phyloP scores from a whole-genome alignment of 2,113 vertebrate species.

The Montifringilla adamsi region DNA sequence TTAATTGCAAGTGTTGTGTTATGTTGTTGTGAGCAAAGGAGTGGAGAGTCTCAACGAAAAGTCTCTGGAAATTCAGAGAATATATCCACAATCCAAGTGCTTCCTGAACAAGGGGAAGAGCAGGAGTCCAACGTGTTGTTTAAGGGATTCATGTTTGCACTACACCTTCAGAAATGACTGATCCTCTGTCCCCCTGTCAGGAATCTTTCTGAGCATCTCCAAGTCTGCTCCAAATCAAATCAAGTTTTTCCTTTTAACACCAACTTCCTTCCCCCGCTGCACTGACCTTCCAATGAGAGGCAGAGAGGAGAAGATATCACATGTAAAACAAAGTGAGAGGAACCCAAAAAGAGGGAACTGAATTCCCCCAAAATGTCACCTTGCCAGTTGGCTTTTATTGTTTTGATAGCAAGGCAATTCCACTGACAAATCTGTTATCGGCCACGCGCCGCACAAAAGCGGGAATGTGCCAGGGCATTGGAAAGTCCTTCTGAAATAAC shows the following conservation, averaged over 20 bases:
- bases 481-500: neutral
- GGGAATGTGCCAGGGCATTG: neutral
- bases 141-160: neutral
- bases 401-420: slow-evolving; percentile 48
- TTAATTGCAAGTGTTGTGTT: slow-evolving; percentile 39
- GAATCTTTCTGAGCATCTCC: neutral
- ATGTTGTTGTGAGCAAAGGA: neutral
- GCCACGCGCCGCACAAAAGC: neutral
- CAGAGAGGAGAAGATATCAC: slow-evolving; percentile 25
- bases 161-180: neutral
- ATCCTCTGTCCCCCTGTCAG: neutral
- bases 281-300: slow-evolving; percentile 40
- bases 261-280: neutral
- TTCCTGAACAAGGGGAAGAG: neutral
- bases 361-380: slow-evolving; percentile 65
- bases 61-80: neutral
- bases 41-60: neutral
- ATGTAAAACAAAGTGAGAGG: slow-evolving; percentile 41
- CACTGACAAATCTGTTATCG: slow-evolving; percentile 27
- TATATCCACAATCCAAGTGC: neutral
- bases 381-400: slow-evolving; percentile 45
- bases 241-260: slow-evolving; percentile 36
- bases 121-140: neutral
- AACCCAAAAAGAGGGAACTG: slow-evolving; percentile 32
- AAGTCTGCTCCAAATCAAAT: slow-evolving; percentile 16